phyloP scores from a whole-genome alignment of 1,140 invertebrate species.

The Pissodes strobi region DNA sequence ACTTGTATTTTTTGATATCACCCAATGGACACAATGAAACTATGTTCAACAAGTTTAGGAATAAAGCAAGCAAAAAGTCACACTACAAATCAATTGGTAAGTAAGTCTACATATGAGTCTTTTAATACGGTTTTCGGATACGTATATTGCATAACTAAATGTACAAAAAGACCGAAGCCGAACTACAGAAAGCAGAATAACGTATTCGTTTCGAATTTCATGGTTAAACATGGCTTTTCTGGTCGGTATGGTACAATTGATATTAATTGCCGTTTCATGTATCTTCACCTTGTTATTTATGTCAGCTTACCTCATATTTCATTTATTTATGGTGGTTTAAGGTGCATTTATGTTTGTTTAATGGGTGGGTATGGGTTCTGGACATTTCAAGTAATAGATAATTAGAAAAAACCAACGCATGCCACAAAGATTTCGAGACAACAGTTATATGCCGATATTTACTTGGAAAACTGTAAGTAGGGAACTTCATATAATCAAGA shows the following conservation, averaged over 20 bases:
- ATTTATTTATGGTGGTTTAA: slow-evolving; percentile 2
- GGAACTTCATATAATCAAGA: too few species aligned
- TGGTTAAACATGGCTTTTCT: slow-evolving; percentile 8
- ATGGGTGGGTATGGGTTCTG: too few species aligned
- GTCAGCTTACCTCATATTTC: slow-evolving; percentile 24
- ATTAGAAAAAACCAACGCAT: too few species aligned
- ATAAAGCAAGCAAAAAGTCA: slow-evolving; percentile 2
- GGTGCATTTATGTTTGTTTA: too few species aligned
- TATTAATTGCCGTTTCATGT: slow-evolving; percentile 43
- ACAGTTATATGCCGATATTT: too few species aligned
- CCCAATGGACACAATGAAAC: too few species aligned
- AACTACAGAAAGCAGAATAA: slow-evolving; percentile 25
- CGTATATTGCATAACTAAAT: slow-evolving; percentile 12
- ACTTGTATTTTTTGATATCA: too few species aligned
- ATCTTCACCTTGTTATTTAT: slow-evolving; percentile 37
- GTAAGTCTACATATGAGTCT: not conserved
- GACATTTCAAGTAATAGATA: too few species aligned
- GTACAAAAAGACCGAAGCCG: slow-evolving; percentile 8
- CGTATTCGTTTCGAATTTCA: slow-evolving; percentile 19
- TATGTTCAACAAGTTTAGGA: not conserved
- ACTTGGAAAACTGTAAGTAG: too few species aligned
- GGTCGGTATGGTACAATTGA: slow-evolving; percentile 36
- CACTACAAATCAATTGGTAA: not conserved
- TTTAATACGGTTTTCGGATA: slow-evolving; percentile 10
- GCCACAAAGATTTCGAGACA: too few species aligned